Conservation (phyloP, 2,888 invertebrate species). For the Galerucella nymphaeae region DNA sequence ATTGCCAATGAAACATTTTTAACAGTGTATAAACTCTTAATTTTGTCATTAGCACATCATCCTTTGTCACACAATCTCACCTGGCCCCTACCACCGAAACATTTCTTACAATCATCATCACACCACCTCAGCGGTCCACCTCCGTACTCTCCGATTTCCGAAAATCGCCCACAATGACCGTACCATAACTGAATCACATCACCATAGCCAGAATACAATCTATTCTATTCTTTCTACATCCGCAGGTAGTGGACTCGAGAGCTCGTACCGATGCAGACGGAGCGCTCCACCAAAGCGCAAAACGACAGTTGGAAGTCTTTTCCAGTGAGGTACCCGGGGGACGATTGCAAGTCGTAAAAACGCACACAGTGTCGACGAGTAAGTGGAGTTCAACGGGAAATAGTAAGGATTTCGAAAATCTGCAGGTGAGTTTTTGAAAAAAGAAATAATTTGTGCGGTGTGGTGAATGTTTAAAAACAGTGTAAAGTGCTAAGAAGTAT, state of each 20-base stretch:
- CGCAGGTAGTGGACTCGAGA: conserved; percentile 69
- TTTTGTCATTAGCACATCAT: conserved; percentile 13
- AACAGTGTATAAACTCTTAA: background rate
- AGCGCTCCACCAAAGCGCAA: conserved; percentile 67
- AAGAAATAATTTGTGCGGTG: background rate
- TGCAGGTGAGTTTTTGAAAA: conserved; percentile 56
- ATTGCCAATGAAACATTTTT: background rate
- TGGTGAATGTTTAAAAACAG: no score
- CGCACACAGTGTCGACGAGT: conserved; percentile 65
- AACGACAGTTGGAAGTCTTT: conserved; percentile 75
- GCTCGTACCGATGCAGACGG: conserved; percentile 68
- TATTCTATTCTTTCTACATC: conserved; percentile 28
- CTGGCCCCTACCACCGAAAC: background rate
- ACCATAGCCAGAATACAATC: conserved; percentile 21
- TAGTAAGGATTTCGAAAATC: conserved; percentile 59
- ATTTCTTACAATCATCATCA: conserved; percentile 8
- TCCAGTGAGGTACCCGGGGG: conserved; percentile 76
- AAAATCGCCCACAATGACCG: conserved; percentile 22
- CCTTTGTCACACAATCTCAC: background rate
- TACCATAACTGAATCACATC: conserved; percentile 23
- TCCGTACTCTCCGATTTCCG: conserved; percentile 10
- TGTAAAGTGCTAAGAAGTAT: no score
- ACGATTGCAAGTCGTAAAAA: conserved; percentile 77
- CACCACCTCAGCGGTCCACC: conserved; percentile 8
- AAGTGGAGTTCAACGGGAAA: conserved; percentile 51